A percentile compares a stretch with the other conserved stretches of the same genome.
These are phyloP conservation scores for Drusus annulatus DNA, from an alignment of 1,140 invertebrate genomes.

Conservation along the genomic window DNA sequence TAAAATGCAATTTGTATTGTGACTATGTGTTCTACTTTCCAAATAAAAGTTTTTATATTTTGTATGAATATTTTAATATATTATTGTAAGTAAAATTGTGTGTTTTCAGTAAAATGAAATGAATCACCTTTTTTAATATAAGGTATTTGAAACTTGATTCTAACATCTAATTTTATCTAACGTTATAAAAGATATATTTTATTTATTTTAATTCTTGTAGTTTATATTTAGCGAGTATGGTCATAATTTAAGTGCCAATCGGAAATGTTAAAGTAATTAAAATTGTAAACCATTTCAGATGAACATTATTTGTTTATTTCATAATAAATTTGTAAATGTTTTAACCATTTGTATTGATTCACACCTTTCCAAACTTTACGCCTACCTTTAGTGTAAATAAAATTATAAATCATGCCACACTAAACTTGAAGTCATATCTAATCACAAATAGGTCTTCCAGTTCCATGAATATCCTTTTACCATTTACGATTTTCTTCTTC, in stretches of 20 bases:
- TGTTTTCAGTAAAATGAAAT: not conserved
- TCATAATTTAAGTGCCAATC: conserved; percentile 13
- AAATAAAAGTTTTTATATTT: not conserved
- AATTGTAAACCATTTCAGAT: not conserved
- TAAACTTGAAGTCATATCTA: too few species aligned
- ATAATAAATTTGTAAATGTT: not conserved
- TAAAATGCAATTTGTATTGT: not conserved
- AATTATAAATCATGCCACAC: too few species aligned
- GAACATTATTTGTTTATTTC: not conserved
- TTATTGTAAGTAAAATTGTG: not conserved
- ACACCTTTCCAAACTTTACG: too few species aligned
- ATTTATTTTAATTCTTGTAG: conserved; percentile 13
- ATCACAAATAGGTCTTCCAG: too few species aligned
- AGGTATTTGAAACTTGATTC: not conserved
- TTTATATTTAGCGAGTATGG: not conserved
- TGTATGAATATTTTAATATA: conserved; percentile 13
- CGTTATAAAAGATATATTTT: conserved; percentile 13
- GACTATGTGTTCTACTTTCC: conserved; percentile 22
- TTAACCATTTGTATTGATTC: too few species aligned
- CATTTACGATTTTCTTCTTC: too few species aligned
- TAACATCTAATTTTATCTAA: not conserved
- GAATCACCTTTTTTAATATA: not conserved
- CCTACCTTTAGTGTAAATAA: too few species aligned
- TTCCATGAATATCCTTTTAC: too few species aligned
- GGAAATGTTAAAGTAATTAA: not conserved